These are phyloP conservation scores for Melinaea menophilus DNA, from an alignment of 2,888 invertebrate genomes.

Conservation along the genomic window DNA sequence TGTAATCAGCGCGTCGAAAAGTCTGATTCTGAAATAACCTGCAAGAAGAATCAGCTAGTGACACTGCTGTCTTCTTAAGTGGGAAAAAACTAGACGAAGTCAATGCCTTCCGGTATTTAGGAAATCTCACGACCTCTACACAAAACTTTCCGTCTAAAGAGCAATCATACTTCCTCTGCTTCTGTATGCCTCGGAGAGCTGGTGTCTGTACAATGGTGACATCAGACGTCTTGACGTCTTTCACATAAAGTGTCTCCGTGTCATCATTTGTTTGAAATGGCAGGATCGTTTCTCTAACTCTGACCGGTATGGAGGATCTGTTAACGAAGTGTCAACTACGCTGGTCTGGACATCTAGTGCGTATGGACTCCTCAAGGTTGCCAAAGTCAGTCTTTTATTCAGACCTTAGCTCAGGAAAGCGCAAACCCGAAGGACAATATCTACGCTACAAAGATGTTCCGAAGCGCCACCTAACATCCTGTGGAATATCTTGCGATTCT, in stretches of 20 bases:
- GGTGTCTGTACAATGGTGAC: conserved; percentile 25
- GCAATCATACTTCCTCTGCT: conserved; percentile 20
- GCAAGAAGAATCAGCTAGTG: conserved; percentile 7
- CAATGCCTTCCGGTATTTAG: conserved; percentile 9
- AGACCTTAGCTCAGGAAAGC: conserved; percentile 1
- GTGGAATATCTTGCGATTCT: neutral
- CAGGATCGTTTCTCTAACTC: conserved; percentile 21
- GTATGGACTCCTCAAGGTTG: neutral
- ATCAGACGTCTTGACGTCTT: conserved; percentile 8
- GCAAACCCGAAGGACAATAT: conserved; percentile 6
- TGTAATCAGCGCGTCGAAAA: conserved; percentile 16
- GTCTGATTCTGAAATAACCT: conserved; percentile 16
- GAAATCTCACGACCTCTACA: too few relatives aligned
- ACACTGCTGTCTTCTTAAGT: neutral
- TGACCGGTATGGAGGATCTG: conserved; percentile 3
- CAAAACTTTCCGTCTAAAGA: conserved; percentile 19
- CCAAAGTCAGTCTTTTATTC: conserved; percentile 6
- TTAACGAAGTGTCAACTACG: neutral
- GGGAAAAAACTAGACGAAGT: conserved; percentile 13
- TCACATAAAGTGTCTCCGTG: conserved; percentile 16
- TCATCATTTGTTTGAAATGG: conserved; percentile 19
- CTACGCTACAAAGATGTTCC: conserved; percentile 10
- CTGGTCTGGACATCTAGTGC: too few relatives aligned
- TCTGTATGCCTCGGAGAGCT: conserved; percentile 25
- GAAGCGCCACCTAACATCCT: conserved; percentile 9